These are phyloP conservation scores for Regulus satrapa DNA, from an alignment of 2,113 vertebrate species.

Conservation along the genomic window DNA sequence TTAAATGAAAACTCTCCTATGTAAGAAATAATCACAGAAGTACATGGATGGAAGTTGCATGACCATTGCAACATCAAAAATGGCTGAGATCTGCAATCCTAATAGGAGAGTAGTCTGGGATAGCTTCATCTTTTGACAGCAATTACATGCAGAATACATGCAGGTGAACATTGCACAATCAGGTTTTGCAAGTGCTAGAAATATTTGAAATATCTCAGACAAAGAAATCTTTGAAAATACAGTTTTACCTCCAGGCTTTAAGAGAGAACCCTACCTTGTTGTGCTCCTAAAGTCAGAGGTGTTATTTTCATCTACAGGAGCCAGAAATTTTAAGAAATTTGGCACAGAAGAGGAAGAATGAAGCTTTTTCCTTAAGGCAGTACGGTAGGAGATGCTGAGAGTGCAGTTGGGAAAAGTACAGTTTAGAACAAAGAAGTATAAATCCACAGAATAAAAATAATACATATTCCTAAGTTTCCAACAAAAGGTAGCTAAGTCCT, in stretches of 20 bases:
- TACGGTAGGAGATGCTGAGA: conserved; percentile 83
- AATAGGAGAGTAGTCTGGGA: not conserved
- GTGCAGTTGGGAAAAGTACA: conserved; percentile 74
- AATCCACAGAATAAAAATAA: conserved; percentile 54
- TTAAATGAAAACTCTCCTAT: not conserved
- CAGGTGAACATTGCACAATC: not conserved
- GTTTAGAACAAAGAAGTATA: conserved; percentile 66
- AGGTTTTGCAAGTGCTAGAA: not conserved
- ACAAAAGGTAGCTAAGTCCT: conserved; percentile 17
- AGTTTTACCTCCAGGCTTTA: conserved; percentile 12
- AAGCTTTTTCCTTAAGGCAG: conserved; percentile 90
- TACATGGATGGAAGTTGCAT: not conserved
- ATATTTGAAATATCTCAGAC: not conserved
- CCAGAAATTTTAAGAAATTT: conserved; percentile 99
- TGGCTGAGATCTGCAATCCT: not conserved
- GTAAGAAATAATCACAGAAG: not conserved
- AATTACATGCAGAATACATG: not conserved
- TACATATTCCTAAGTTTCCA: conserved; percentile 36
- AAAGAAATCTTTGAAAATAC: conserved; percentile 1
- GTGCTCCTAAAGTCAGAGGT: conserved; percentile 79
- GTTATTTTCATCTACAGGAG: conserved; percentile 92
- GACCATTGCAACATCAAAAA: not conserved
- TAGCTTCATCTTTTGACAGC: not conserved
- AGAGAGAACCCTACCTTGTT: conserved; percentile 77
- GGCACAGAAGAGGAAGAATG: conserved; percentile 96